Base-by-base conservation (phyloP, 1,140 invertebrate genomes). In the Helicoverpa armigera region DNA sequence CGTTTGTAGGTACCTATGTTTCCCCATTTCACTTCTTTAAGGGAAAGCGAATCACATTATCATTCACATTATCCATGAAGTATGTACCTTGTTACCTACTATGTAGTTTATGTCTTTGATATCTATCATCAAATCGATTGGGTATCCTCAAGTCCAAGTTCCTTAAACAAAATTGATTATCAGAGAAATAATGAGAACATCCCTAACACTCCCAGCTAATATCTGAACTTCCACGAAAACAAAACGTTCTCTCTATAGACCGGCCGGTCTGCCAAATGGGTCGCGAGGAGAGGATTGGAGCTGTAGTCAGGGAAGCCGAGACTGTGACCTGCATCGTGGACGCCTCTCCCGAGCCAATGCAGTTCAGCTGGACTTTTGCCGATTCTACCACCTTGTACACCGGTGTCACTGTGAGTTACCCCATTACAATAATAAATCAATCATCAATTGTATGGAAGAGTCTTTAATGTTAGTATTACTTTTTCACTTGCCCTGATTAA, bases 281-380 rank as follows among this genome's bases (percentile, higher is more conserved):
- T 13, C 83, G 87, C 3, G 87, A 90, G 50, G 88, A 91, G 70
- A 89, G 80, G 0, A 43, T 94, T 1, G 91, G 91, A 0, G 88
- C 83, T 0, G 82, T 92, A 1, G 16, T 76, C 9, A 81, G 87
- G 0, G 86, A 92, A 10, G 86, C 90, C 2, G 92, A 93, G 67
- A 91, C 89, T 1, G 82, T 91, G 9, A 86, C 88, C 0, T 94
- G 92, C 56, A 77, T 86, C 5, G 91, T 93, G 13, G 91, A 92
- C 13, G 87, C 91, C 0, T 86, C 89, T 0, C 91, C 91, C 2
- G 89, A 89, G 35, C 92, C 91, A 0, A 35, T 90, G 63, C 91
- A 93, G 82, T 92, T 93, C 74, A 92, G 87, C 76, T 94, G 92
- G 91, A 93, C 89, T 11, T 92, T 94, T 67, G 85, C 90, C n/a